phyloP scores from a whole-genome alignment of 2,113 vertebrate species.

The Plectropomus leopardus region DNA sequence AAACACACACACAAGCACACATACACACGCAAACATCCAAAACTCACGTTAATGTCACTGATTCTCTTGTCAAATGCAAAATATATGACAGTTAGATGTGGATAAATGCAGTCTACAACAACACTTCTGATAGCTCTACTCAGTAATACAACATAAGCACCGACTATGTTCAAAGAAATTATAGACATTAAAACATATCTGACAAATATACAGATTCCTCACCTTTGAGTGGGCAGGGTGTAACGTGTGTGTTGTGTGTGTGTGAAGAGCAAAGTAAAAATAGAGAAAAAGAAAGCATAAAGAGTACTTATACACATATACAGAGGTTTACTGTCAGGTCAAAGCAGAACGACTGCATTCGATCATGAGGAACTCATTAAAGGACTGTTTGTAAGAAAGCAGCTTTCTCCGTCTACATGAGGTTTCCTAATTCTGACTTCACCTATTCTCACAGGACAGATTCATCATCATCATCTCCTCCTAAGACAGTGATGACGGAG shows the following conservation, averaged over 20 bases:
- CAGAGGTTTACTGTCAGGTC: slow-evolving; percentile 53
- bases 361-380: slow-evolving; percentile 11
- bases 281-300: slow-evolving; percentile 15
- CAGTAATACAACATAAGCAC: slow-evolving; percentile 64
- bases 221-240: slow-evolving; percentile 35
- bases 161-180: slow-evolving; percentile 65
- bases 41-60: slow-evolving; percentile 17
- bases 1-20: slow-evolving; percentile 19
- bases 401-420: slow-evolving; percentile 24
- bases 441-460: slow-evolving; percentile 31
- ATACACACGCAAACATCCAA: slow-evolving; percentile 19
- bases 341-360: slow-evolving; percentile 42
- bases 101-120: slow-evolving; percentile 71
- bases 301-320: slow-evolving; percentile 59
- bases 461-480: slow-evolving; percentile 15
- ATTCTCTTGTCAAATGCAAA: slow-evolving; percentile 52
- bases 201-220: slow-evolving; percentile 78
- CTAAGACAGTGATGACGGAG: slow-evolving; percentile 21
- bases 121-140: slow-evolving; percentile 56
- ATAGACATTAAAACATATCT: slow-evolving; percentile 81
- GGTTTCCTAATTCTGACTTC: slow-evolving; percentile 37
- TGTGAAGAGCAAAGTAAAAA: slow-evolving; percentile 10
- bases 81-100: slow-evolving; percentile 66
- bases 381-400: slow-evolving; percentile 28
- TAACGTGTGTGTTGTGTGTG: slow-evolving; percentile 23